These are phyloP conservation scores for Danio choprae DNA, from an alignment of 2,797 vertebrate species.

Conservation along the genomic window DNA sequence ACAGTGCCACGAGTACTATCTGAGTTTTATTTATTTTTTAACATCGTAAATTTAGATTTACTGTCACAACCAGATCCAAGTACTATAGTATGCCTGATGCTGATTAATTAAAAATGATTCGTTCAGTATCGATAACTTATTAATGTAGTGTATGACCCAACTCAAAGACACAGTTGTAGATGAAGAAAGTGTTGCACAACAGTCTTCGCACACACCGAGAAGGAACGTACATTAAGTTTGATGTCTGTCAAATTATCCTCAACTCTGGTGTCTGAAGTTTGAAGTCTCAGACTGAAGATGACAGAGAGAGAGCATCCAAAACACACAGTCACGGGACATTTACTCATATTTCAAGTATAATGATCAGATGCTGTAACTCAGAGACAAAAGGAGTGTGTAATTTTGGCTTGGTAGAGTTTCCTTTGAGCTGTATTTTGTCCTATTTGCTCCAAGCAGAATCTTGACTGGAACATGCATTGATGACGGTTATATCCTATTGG, in stretches of 20 bases:
- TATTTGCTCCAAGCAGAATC: background rate
- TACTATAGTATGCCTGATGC: too few relatives aligned
- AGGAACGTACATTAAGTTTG: background rate
- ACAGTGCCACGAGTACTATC: too few relatives aligned
- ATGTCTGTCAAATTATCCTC: slow-evolving; percentile 1
- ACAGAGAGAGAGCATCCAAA: background rate
- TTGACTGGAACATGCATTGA: background rate
- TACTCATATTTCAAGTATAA: slow-evolving; percentile 29
- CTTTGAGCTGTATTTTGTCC: background rate
- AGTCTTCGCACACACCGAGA: background rate
- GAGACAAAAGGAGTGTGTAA: background rate
- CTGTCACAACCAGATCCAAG: background rate
- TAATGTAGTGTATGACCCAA: too few relatives aligned
- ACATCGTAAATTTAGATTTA: background rate
- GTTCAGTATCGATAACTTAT: too few relatives aligned
- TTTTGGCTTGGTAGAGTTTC: slow-evolving; percentile 31
- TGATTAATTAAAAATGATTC: too few relatives aligned
- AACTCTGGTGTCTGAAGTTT: background rate
- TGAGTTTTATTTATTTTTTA: background rate
- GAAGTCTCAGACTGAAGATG: slow-evolving; percentile 12
- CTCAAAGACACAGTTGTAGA: background rate
- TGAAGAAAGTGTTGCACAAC: background rate
- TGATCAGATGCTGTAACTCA: background rate
- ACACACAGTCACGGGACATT: background rate
- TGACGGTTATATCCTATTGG: background rate